A percentile compares a stretch with the other conserved stretches of the same genome.
Conservation (phyloP, 2,113 vertebrate species). For the Cyprinodon variegatus region DNA sequence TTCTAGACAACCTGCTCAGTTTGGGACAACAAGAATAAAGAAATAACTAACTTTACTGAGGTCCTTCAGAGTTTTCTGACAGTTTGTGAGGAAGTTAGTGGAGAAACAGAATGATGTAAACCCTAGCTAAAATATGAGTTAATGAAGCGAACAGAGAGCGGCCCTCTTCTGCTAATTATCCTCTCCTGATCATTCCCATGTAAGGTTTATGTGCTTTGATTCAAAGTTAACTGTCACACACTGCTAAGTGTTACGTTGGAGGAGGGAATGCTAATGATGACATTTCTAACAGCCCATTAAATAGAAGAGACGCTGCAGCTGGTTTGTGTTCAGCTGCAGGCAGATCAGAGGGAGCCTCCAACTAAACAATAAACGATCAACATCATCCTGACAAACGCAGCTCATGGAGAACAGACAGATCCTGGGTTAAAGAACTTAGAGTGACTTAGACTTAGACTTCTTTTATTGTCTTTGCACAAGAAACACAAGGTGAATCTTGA, state of each 20-base stretch:
- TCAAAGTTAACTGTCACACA: neutral
- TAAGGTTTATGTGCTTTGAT: neutral
- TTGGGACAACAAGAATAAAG: no score
- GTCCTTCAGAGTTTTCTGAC: neutral
- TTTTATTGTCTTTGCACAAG: no score
- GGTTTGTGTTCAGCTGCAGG: no score
- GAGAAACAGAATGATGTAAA: neutral
- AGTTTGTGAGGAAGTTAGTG: neutral
- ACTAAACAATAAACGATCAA: no score
- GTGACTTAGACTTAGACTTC: no score
- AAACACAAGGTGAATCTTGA: no score
- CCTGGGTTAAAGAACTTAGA: no score
- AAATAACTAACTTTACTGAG: neutral
- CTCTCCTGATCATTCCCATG: neutral
- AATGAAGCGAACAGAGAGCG: neutral
- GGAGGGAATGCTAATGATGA: neutral
- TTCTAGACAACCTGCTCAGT: no score
- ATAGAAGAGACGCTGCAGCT: no score
- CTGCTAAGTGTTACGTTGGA: no score
- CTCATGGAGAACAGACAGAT: no score
- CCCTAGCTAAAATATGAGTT: neutral
- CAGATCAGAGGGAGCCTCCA: neutral
- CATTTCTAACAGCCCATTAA: neutral
- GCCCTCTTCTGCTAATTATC: neutral
- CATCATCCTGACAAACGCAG: no score